phyloP scores from a whole-genome alignment of 2,113 vertebrate species.

The Ceyx margarethae region DNA sequence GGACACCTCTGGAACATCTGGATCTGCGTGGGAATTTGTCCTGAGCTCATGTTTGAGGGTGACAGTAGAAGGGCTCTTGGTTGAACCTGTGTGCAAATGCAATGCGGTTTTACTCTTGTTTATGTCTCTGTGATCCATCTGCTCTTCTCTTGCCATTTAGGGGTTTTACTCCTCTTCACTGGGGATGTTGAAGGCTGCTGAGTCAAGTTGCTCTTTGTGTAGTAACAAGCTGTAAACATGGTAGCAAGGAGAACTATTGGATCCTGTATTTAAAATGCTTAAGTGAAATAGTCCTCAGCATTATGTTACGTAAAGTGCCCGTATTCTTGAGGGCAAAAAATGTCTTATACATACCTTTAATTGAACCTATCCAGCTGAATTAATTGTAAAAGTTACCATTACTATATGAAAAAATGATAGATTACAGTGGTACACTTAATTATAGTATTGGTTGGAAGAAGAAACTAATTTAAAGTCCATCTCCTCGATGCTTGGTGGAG shows the following conservation, averaged over 20 bases:
- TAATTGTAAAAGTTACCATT: background rate
- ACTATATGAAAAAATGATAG: background rate
- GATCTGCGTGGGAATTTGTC: background rate
- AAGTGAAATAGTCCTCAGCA: background rate
- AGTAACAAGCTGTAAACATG: background rate
- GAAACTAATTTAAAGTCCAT: background rate
- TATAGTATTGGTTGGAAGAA: background rate
- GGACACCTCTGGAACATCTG: background rate
- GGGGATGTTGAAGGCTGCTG: background rate
- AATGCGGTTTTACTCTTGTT: background rate
- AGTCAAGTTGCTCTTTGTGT: background rate
- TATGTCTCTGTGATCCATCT: background rate
- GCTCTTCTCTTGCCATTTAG: background rate
- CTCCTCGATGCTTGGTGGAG: background rate
- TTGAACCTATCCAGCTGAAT: background rate
- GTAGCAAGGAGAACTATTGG: background rate
- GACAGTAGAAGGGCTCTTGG: background rate
- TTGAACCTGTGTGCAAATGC: background rate
- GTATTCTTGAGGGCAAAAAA: background rate
- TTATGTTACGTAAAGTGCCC: background rate
- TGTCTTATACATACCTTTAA: background rate
- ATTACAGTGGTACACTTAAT: background rate
- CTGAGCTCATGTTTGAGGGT: background rate
- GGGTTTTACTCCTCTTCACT: background rate
- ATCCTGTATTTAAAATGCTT: background rate